Percentiles rank a stretch among this genome's conserved stretches.
These are phyloP conservation scores for Hyphantria cunea DNA, from an alignment of 1,140 invertebrate species.

Conservation along the genomic window DNA sequence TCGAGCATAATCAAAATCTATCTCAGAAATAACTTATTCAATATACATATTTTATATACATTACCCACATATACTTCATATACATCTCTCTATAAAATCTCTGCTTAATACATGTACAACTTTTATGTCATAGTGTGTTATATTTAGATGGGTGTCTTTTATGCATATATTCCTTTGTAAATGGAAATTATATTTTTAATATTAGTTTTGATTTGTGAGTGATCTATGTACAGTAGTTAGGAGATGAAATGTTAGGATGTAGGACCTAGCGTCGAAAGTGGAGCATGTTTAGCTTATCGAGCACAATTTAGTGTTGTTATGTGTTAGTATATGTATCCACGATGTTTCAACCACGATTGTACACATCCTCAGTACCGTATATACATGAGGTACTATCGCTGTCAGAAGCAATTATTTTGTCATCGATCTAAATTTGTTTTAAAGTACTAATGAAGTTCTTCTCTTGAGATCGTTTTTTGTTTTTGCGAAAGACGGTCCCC, in stretches of 20 bases:
- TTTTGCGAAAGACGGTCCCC: no score
- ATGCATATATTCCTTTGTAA: conserved; percentile 54
- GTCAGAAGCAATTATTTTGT: no score
- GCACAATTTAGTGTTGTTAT: conserved; percentile 49
- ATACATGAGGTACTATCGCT: no score
- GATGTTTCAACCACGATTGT: background rate
- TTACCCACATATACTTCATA: conserved; percentile 36
- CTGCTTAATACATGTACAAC: conserved; percentile 45
- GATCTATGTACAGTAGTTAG: conserved; percentile 55
- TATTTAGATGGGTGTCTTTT: conserved; percentile 12
- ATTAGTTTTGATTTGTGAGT: conserved; percentile 28
- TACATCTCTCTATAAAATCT: conserved; percentile 44
- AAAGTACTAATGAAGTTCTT: no score
- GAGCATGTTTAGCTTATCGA: conserved; percentile 31
- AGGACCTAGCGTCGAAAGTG: conserved; percentile 17
- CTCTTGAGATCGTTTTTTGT: no score
- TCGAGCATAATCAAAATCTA: no score
- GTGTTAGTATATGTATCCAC: conserved; percentile 34
- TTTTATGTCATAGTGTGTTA: conserved; percentile 2
- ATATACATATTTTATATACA: no score
- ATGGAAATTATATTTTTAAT: conserved; percentile 74
- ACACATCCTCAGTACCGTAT: conserved; percentile 3
- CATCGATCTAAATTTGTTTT: no score
- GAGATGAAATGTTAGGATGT: conserved; percentile 47
- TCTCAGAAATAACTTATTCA: no score